phyloP scores from a whole-genome alignment of 2,888 invertebrate species.

The Ophion ellenae region DNA sequence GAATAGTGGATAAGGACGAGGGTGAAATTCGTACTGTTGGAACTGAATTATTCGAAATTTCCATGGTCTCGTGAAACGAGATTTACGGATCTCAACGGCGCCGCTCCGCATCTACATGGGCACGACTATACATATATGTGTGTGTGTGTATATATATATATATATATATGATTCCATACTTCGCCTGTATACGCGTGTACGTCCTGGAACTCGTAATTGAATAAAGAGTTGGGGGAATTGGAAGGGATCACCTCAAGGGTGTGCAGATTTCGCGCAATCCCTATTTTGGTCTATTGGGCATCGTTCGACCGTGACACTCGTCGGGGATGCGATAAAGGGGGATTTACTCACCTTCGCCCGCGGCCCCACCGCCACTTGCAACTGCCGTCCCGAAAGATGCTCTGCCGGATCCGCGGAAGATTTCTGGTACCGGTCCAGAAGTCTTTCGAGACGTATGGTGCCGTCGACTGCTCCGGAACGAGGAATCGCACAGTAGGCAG shows the following conservation, averaged over 20 bases:
- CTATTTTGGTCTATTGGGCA: constrained; percentile 49
- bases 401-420: constrained; percentile 1
- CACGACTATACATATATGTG: neutral
- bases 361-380: neutral
- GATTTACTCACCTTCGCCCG: constrained; percentile 26
- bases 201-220: constrained; percentile 52
- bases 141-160: constrained; percentile 13
- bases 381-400: neutral
- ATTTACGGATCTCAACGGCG: constrained; percentile 53
- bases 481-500: neutral
- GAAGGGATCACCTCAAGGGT: constrained; percentile 60
- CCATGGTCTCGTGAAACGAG: constrained; percentile 56
- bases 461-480: neutral
- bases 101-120: constrained; percentile 26
- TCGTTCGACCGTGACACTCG: constrained; percentile 50
- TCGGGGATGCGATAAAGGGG: constrained; percentile 24
- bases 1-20: constrained; percentile 35
- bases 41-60: constrained; percentile 64
- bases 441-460: neutral
- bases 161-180: neutral
- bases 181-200: neutral
- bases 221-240: constrained; percentile 58
- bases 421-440: neutral
- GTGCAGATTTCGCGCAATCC: constrained; percentile 58
- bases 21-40: constrained; percentile 59